A percentile compares a stretch with the other conserved stretches of the same genome.
phyloP scores from a whole-genome alignment of 2,797 vertebrate species.

The Corythornis leucogaster region DNA sequence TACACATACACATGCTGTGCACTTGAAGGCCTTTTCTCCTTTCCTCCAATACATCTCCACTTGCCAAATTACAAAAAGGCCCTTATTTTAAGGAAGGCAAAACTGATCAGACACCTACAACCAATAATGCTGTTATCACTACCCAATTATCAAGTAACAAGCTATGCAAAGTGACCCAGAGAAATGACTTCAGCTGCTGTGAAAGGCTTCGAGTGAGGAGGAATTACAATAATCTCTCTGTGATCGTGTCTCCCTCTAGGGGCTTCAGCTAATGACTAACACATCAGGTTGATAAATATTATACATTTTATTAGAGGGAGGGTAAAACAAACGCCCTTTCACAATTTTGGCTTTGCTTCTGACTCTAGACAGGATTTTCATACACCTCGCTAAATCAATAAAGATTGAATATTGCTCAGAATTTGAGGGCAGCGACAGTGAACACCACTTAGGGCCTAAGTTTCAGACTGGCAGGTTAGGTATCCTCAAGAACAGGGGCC shows the following conservation, averaged over 20 bases:
- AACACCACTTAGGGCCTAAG: not conserved
- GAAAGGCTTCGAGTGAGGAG: slow-evolving; percentile 21
- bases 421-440: not conserved
- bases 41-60: not conserved
- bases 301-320: slow-evolving; percentile 2
- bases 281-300: slow-evolving; percentile 22
- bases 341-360: slow-evolving; percentile 7
- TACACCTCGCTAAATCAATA: not conserved
- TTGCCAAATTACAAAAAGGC: not conserved
- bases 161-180: slow-evolving; percentile 42
- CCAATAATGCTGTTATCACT: not conserved
- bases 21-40: not conserved
- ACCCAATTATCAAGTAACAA: slow-evolving; percentile 36
- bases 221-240: slow-evolving; percentile 43
- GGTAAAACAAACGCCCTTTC: not conserved
- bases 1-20: fast-evolving
- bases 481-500: not conserved
- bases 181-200: slow-evolving; percentile 28
- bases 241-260: slow-evolving; percentile 66
- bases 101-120: not conserved
- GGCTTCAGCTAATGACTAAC: slow-evolving; percentile 57
- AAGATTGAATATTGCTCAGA: not conserved
- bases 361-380: not conserved
- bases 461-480: not conserved
- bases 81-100: not conserved